These are phyloP conservation scores for Sturnira hondurensis DNA, from an alignment of 2,113 vertebrate genomes.

Conservation along the genomic window DNA sequence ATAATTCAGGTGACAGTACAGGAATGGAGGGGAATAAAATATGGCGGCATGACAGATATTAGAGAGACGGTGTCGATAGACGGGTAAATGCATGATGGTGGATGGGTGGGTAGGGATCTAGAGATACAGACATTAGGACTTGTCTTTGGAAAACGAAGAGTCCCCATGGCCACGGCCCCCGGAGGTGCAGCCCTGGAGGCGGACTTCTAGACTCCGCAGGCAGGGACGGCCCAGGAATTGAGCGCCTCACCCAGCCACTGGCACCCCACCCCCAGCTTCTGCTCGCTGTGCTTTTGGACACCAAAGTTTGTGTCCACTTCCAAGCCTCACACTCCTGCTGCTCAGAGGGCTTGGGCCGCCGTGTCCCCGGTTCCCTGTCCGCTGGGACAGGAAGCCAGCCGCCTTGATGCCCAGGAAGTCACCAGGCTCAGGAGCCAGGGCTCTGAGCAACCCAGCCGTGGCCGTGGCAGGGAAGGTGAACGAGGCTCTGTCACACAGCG, in stretches of 20 bases:
- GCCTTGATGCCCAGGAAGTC: background rate
- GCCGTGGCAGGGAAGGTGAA: fast-evolving
- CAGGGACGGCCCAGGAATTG: background rate
- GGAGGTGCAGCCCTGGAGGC: background rate
- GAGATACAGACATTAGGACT: background rate
- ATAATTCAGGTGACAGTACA: background rate
- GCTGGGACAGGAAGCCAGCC: fast-evolving
- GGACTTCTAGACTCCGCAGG: background rate
- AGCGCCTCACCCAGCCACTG: no score
- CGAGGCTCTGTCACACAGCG: fast-evolving
- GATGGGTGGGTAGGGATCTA: background rate
- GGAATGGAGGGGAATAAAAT: background rate
- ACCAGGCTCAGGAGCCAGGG: no score
- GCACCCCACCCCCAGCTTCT: background rate
- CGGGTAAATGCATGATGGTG: background rate
- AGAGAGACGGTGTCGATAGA: background rate
- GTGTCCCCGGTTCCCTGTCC: background rate
- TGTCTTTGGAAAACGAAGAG: background rate
- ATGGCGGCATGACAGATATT: background rate
- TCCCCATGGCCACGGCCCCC: background rate
- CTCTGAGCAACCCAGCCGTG: fast-evolving
- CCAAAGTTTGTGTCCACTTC: no score
- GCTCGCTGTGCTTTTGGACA: background rate
- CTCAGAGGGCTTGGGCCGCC: background rate
- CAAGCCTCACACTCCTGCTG: background rate